Evolutionary conservation across 2,797 vertebrate genomes (phyloP), one percentile per base, ranked within the genome.

Genomic region (Garrulus glandarius): DNA sequence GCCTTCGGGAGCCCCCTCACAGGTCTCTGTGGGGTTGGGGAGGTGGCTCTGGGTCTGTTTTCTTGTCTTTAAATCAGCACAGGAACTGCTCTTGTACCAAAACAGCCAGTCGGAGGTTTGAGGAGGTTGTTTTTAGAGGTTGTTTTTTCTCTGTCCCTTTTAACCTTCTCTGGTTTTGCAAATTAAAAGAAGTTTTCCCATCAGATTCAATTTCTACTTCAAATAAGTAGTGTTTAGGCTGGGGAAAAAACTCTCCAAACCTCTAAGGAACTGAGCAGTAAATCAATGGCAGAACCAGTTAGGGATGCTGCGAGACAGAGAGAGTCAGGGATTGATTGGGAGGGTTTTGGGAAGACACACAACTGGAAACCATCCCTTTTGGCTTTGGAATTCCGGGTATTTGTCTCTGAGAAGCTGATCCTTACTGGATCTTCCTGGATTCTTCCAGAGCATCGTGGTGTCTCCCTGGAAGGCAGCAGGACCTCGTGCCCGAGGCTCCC

Each of bases 261-360:
- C 0, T 0, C 87, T 70, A 50, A 34, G 84, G 68, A 69, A 53
- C 10, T 30, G 89, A 91, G 95, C 78, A 47, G 50, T 68, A 74
- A 83, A 84, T 96, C 94, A 91, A 49, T 82, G 74, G 67, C 64
- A 92, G 87, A 81, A 26, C 11, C 53, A 77, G 57, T 72, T 17
- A 57, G 69, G 0, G 13, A 19, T 57, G 77, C 67, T 59, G 74
- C 43, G 72, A 50, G 50, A 30, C 55, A 8, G 37, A 39, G 49
- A 53, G 21, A 72, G 59, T 5, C n/a, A 3, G 5, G 41, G 44
- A 7, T 29, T 47, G 64, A 60, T 39, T 36, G 39, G 50, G 30
- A 64, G 26, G 23, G 24, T 22, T 88, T 56, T 20, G 64, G 84
- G 43, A 57, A 4, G 52, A 16, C 63, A 37, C 46, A 15, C 5